Base-by-base conservation (phyloP, 35 echinoderm and acorn worm species). In the Ptychodera flava region DNA sequence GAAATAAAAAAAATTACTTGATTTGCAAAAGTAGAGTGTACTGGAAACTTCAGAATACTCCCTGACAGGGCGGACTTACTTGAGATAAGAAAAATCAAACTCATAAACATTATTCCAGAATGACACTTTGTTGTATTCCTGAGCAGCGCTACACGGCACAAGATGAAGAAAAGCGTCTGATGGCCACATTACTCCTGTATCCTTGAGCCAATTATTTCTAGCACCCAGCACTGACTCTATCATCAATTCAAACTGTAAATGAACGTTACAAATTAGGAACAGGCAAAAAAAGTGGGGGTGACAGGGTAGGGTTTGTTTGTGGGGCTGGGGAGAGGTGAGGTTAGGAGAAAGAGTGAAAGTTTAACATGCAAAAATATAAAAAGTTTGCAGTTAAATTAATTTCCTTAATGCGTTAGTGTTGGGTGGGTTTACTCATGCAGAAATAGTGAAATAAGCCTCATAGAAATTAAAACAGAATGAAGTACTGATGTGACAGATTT, bases 221-320 rank as follows among this genome's bases (percentile, higher is more conserved):
- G 92, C 92, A 45, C 86, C 33, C 14, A 93, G 32, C 0, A 93
- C 92, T 29, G 88, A 93, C 45, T 93, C 92, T 14, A 93, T 84
- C 92, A 93, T 93, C 84, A 82, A 93, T 36, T 93, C 92, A 90
- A 93, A 93, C 92, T 93, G 37, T 31, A 22, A 29, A 32, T 30
- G 53, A 78, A 29, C 32, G 27, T 35, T 30, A 82, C 30, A 79
- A 32, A 79, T 22, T 28, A 33, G 32, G 1, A 1, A 30, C 2
- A 79, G 81, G 85, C 22, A 2, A 37, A 6, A 83, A 1, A 83
- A 83, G 2, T 30, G n/a, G 1, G 82, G 31, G n/a, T 27, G 33
- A 83, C 32, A 34, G 29, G n/a, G n/a, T n/a, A n/a, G n/a, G n/a
- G n/a, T n/a, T n/a, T n/a, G n/a, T n/a, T n/a, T n/a, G n/a, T n/a